Conservation (phyloP, 2,113 vertebrate genomes). For the Toxotes chatareus region DNA sequence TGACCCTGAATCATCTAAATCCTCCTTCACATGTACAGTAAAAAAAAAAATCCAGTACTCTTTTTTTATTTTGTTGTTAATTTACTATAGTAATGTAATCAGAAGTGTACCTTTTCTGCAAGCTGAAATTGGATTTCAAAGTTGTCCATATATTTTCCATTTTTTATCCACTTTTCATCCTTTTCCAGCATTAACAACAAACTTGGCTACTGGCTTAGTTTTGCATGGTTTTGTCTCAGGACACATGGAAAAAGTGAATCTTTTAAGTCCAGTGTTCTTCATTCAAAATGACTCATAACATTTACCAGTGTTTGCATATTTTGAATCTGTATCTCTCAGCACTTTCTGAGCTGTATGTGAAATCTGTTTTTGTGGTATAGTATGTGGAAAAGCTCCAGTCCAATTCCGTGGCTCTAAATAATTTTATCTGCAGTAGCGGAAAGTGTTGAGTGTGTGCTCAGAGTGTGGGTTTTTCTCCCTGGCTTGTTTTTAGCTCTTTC, state of each 20-base stretch:
- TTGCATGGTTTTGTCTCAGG: not conserved
- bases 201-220: not conserved
- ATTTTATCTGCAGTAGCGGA: slow-evolving; percentile 31
- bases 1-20: slow-evolving; percentile 21
- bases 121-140: too few relatives aligned
- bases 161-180: not conserved
- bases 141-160: not conserved
- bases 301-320: slow-evolving; percentile 6
- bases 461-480: slow-evolving; percentile 33
- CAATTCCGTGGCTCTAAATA: slow-evolving; percentile 8
- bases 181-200: not conserved
- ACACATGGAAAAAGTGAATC: not conserved
- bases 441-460: slow-evolving; percentile 41
- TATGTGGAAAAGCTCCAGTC: slow-evolving; percentile 21
- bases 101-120: too few relatives aligned
- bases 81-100: too few relatives aligned
- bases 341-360: slow-evolving; percentile 33
- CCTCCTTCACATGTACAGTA: slow-evolving; percentile 20
- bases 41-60: not conserved
- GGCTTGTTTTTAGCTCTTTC: slow-evolving; percentile 40
- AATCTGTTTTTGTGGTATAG: slow-evolving; percentile 43
- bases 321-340: not conserved
- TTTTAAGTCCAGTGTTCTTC: not conserved
- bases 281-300: not conserved
- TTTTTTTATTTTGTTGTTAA: not conserved